Evolutionary conservation across 2,113 vertebrate genomes (phyloP).

Genomic region (Melanocharis versteri): DNA sequence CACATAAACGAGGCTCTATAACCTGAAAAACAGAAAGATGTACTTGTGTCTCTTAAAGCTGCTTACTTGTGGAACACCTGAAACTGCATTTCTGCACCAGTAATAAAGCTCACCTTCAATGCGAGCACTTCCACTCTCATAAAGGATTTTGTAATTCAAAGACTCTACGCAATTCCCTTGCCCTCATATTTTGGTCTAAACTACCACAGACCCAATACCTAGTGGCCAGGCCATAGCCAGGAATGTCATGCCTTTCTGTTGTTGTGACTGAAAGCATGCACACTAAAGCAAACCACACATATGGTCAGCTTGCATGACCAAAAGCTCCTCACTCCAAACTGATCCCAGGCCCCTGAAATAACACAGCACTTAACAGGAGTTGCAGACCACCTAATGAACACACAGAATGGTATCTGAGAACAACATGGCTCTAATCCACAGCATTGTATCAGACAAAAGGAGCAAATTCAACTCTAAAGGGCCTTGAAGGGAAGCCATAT

Average conservation of each 20-base stretch:
- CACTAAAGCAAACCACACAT: background rate
- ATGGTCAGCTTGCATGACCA: background rate
- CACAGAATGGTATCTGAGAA: background rate
- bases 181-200: background rate
- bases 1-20: background rate
- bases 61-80: background rate
- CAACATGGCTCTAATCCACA: background rate
- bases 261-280: background rate
- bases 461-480: background rate
- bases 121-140: background rate
- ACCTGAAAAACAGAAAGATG: background rate
- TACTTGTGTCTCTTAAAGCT: background rate
- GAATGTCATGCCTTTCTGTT: background rate
- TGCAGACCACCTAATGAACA: background rate
- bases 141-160: background rate
- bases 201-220: background rate
- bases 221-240: accelerated
- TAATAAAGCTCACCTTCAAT: background rate
- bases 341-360: background rate
- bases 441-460: background rate
- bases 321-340: background rate
- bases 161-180: background rate
- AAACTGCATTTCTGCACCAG: background rate
- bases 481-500: background rate
- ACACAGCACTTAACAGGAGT: background rate